A percentile compares a stretch with the other conserved stretches of the same genome.
Evolutionary conservation across 1,140 invertebrate species (phyloP).

Genomic region (Ooceraea biroi): DNA sequence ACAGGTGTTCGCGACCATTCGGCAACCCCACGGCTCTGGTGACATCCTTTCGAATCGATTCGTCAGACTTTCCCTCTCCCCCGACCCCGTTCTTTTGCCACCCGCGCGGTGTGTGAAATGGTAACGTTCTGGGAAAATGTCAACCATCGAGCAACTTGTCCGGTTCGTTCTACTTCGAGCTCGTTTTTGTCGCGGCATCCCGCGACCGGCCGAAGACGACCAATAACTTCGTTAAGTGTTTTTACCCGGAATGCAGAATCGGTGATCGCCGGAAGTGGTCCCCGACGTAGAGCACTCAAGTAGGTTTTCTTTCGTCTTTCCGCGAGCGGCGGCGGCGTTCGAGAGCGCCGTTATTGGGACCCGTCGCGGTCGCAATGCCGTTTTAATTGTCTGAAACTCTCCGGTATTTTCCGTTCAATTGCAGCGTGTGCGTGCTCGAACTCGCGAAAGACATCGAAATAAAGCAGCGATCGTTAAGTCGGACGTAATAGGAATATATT

Average conservation of each 20-base stretch:
- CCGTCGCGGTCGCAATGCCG: not conserved
- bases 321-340: not conserved
- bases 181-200: constrained; percentile 17
- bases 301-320: not conserved
- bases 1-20: constrained; percentile 81
- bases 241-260: constrained; percentile 55
- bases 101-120: constrained; percentile 78
- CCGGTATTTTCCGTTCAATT: not conserved
- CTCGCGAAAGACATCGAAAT: not conserved
- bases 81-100: constrained; percentile 67
- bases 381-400: constrained; percentile 12
- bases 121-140: constrained; percentile 79
- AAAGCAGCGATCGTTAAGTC: not conserved
- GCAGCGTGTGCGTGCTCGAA: not conserved
- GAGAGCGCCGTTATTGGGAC: not conserved
- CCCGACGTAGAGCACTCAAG: constrained; percentile 40
- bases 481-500: not conserved
- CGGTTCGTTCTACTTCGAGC: constrained; percentile 31
- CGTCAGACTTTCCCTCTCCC: constrained; percentile 72
- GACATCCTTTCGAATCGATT: constrained; percentile 68
- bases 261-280: constrained; percentile 30
- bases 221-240: constrained; percentile 64
- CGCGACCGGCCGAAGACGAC: constrained; percentile 34
- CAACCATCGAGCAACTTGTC: constrained; percentile 24
- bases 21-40: constrained; percentile 47